These are phyloP conservation scores for Rhinoderma darwinii DNA, from an alignment of 2,113 vertebrate genomes.

Conservation along the genomic window DNA sequence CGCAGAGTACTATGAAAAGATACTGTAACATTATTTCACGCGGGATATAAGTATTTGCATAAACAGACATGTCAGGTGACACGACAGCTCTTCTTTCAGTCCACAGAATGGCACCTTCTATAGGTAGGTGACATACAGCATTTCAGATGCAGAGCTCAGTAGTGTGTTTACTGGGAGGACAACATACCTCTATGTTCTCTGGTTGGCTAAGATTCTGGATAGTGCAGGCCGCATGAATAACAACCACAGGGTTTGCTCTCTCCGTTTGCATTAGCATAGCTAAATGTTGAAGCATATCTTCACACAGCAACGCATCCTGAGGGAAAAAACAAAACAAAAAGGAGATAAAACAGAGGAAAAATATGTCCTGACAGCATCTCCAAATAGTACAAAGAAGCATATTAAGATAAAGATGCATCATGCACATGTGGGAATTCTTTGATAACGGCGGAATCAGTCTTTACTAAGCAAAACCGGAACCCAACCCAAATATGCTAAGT, in stretches of 20 bases:
- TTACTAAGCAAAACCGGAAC: not conserved
- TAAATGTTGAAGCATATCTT: constrained; percentile 72
- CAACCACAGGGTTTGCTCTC: constrained; percentile 66
- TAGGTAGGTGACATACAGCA: not conserved
- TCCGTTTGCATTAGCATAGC: constrained; percentile 68
- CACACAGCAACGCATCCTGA: constrained; percentile 71
- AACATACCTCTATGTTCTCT: constrained; percentile 64
- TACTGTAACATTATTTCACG: too few relatives aligned
- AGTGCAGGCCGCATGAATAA: constrained; percentile 70
- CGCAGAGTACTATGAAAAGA: too few relatives aligned
- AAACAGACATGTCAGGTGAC: too few relatives aligned
- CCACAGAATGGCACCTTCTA: not conserved
- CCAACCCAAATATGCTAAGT: not conserved
- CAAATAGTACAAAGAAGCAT: not conserved
- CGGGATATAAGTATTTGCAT: too few relatives aligned
- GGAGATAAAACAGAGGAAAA: not conserved
- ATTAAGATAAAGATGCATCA: not conserved
- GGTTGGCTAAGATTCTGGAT: constrained; percentile 71
- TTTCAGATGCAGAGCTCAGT: not conserved
- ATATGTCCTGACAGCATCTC: not conserved
- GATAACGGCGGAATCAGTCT: not conserved
- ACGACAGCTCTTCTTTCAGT: too few relatives aligned
- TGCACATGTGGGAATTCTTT: not conserved
- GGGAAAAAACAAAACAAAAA: too few relatives aligned
- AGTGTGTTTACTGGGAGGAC: not conserved